Percentiles rank a stretch among this genome's conserved stretches.
These are phyloP conservation scores for Strigamia crassipes DNA, from an alignment of 2,888 invertebrate genomes.

Conservation along the genomic window DNA sequence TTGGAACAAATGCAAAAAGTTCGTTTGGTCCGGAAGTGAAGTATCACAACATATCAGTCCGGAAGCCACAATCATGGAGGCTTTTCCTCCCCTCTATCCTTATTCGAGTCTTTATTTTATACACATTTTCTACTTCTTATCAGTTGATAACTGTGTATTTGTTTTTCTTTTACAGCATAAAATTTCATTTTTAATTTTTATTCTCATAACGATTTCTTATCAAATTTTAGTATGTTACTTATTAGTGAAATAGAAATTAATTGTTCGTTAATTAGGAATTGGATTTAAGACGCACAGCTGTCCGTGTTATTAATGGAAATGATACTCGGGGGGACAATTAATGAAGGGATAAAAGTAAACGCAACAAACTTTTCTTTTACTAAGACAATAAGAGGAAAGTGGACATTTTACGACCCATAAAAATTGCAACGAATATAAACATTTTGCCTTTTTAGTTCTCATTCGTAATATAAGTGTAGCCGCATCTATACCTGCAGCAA, in stretches of 20 bases:
- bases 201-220: no score
- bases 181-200: no score
- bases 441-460: constrained; percentile 17
- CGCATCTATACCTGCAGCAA: not conserved
- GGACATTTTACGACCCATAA: constrained; percentile 37
- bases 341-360: constrained; percentile 25
- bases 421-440: constrained; percentile 23
- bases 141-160: no score
- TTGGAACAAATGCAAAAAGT: constrained; percentile 12
- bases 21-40: constrained; percentile 11
- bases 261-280: constrained; percentile 15
- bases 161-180: no score
- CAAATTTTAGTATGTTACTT: not conserved
- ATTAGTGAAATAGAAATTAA: constrained; percentile 25
- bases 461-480: not conserved
- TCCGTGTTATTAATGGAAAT: constrained; percentile 24
- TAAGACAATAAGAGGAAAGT: constrained; percentile 27
- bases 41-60: constrained; percentile 21
- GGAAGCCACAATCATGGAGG: not conserved
- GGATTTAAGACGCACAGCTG: constrained; percentile 15
- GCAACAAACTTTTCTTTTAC: constrained; percentile 37
- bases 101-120: not conserved
- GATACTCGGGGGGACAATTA: constrained; percentile 27
- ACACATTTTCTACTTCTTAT: no score
- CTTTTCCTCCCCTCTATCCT: not conserved